Base-by-base conservation (phyloP, 1,140 invertebrate species). In the Ceratosolen solmsi region DNA sequence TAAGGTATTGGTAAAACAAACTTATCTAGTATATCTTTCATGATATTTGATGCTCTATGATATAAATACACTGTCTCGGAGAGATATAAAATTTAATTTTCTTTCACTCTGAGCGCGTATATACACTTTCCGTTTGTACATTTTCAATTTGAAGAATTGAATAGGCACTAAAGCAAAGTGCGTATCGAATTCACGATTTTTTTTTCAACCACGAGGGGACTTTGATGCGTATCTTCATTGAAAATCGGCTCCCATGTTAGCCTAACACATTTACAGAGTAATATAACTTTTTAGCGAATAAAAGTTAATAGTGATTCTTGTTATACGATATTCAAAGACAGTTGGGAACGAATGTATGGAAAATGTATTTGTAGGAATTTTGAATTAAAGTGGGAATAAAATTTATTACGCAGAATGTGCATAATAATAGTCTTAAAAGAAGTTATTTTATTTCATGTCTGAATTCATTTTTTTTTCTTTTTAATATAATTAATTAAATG, bases 31-130 rank as follows among this genome's bases (percentile, higher is more conserved):
- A 8, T 58, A 56, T 30, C 17, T 74, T 74, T 36, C 51, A 15
- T 51, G 49, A 0, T 56, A 56, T 56, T 74, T 58, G 30, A 56
- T 74, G 8, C 51, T 56, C 4, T n/a, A 25, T 20, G 20, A 73
- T 33, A 54, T 54, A 73, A n/a, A 54, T 73, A 25, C 33, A 25
- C 46, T 33, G 7, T 33, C 25, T n/a, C 1, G 71, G n/a, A 25
- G n/a, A 30, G 41, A 13, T 41, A 27, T 49, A 73, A 73, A 73
- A 73, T 73, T 30, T 54, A 30, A 22, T 13, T 41, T 72, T 72
- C 30, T 30, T 72, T 30, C 15, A 54, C n/a, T 41, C 63, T 30
- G 30, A 3, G 58, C 9, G 1, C 8, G 27, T 9, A n/a, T 38
- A 11, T 9, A n/a, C 15, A 38, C 9, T 38, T 68, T 63, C 15